Evolutionary conservation across 2,113 vertebrate species (phyloP).

Genomic region (Macquaria ambigua): DNA sequence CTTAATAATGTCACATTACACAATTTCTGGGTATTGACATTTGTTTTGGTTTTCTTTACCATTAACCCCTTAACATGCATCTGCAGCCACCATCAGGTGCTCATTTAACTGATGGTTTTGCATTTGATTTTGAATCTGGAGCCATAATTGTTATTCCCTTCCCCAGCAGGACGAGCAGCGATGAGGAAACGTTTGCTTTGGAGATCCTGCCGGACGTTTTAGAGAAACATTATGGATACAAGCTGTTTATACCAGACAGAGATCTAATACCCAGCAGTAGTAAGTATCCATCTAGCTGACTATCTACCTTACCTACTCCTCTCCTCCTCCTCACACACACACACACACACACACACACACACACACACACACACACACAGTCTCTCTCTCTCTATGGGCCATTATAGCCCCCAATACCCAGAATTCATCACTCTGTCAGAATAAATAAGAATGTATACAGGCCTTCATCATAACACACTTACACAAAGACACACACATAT

Average conservation of each 20-base stretch:
- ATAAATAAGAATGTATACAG: conserved; percentile 53
- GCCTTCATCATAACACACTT: conserved; percentile 53
- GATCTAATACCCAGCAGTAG: conserved; percentile 99
- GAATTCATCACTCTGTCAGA: conserved; percentile 66
- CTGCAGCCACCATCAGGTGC: background rate
- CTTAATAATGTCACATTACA: background rate
- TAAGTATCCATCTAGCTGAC: conserved; percentile 83
- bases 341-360: conserved; percentile 7
- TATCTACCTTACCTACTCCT: background rate
- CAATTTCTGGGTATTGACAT: background rate
- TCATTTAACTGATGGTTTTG: background rate
- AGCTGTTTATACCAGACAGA: conserved; percentile 97
- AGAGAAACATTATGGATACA: conserved; percentile 99
- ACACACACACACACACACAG: conserved; percentile 1
- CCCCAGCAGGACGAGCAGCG: conserved; percentile 89
- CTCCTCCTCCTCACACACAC: background rate
- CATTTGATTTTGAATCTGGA: background rate
- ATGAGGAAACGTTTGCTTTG: conserved; percentile 97
- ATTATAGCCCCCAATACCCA: conserved; percentile 41
- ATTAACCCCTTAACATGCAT: background rate
- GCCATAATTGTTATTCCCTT: background rate
- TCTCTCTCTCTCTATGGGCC: background rate
- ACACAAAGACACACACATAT: conserved; percentile 14
- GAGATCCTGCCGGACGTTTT: conserved; percentile 98
- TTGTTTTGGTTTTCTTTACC: background rate